Percentiles rank a stretch among this genome's conserved stretches.
Conservation (phyloP, 2,113 vertebrate genomes). For the Bubalus kerabau region DNA sequence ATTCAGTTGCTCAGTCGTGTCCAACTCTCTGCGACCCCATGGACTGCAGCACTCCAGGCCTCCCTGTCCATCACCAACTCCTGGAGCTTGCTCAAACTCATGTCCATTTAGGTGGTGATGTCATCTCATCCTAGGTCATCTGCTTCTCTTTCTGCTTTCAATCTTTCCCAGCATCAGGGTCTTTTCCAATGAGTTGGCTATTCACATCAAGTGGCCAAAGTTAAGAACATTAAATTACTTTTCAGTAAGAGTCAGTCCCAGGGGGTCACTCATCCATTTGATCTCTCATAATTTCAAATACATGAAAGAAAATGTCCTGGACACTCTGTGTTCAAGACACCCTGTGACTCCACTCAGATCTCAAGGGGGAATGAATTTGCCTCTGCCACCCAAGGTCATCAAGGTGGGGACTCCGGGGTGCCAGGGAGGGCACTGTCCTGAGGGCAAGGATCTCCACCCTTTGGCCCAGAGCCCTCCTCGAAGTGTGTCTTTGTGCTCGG, state of each 20-base stretch:
- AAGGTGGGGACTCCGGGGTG: not conserved
- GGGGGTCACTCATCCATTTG: not conserved
- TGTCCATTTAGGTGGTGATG: not conserved
- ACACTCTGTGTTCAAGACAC: slow-evolving; percentile 33
- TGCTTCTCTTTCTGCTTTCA: not conserved
- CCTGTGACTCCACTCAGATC: slow-evolving; percentile 60
- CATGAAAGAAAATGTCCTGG: slow-evolving; percentile 49
- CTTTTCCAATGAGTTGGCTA: not conserved
- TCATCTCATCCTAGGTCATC: not conserved
- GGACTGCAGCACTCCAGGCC: not conserved
- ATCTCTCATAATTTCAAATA: slow-evolving; percentile 32
- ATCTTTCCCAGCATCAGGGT: not conserved
- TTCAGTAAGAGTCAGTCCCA: not conserved
- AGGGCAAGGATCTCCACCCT: slow-evolving; percentile 27
- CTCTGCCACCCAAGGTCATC: slow-evolving; percentile 60
- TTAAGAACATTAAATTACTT: not conserved
- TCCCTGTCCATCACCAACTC: not conserved
- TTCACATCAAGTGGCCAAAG: not conserved
- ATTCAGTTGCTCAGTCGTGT: not conserved
- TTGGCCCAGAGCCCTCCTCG: not conserved
- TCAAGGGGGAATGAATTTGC: slow-evolving; percentile 66
- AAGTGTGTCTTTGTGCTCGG: slow-evolving; percentile 47
- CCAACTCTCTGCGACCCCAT: not conserved
- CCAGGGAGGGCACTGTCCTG: not conserved
- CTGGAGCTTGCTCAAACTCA: not conserved